Evolutionary conservation across 2,888 invertebrate genomes (phyloP).

Genomic region (Diarsia dahlii): DNA sequence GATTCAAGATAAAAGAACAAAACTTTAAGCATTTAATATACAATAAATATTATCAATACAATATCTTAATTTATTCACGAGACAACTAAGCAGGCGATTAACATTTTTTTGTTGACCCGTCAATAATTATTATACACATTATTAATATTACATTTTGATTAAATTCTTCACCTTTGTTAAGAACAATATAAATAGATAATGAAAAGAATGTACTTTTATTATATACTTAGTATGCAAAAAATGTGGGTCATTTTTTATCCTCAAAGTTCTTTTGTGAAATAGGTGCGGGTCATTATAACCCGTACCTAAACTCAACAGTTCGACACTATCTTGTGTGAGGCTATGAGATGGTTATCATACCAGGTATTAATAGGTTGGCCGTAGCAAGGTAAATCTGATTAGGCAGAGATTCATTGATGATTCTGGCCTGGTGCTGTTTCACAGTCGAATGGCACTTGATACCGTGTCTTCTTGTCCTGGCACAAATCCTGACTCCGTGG

Average conservation of each 20-base stretch:
- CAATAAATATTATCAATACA: slow-evolving; percentile 4
- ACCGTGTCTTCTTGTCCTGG: no score
- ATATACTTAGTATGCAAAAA: neutral
- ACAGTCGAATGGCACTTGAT: no score
- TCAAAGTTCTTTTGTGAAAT: neutral
- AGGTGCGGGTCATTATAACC: neutral
- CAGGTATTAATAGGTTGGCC: neutral
- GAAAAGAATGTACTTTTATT: slow-evolving; percentile 3
- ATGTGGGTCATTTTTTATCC: neutral
- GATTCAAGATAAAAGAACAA: neutral
- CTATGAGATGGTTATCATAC: neutral
- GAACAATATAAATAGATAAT: neutral
- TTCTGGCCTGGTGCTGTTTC: neutral
- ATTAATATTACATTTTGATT: no score
- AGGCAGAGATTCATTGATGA: neutral
- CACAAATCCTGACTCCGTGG: no score
- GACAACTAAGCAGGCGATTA: slow-evolving; percentile 2
- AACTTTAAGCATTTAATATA: neutral
- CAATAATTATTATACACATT: neutral
- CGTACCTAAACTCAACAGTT: neutral
- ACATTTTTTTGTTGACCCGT: neutral
- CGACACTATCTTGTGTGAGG: neutral
- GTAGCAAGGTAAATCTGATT: neutral
- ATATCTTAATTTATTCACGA: slow-evolving; percentile 20
- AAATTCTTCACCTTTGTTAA: slow-evolving; percentile 3